Conservation (phyloP, 92 coral and sea anemone genomes). For the Actinernus sp. region DNA sequence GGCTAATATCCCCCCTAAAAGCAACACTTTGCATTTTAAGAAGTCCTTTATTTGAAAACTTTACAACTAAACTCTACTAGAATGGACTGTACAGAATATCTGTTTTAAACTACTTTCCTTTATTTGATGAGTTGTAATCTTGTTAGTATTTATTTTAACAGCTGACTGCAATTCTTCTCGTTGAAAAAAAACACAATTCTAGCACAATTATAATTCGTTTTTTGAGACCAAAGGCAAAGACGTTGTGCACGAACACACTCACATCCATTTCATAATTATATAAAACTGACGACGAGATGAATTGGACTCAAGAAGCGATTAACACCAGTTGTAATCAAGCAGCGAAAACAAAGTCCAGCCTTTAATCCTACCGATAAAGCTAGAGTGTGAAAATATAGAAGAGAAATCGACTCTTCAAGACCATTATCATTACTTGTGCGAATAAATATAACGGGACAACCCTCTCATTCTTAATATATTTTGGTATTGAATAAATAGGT, state of each 20-base stretch:
- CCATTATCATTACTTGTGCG: not conserved
- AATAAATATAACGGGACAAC: conserved; percentile 36
- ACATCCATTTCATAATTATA: not conserved
- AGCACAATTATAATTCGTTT: not conserved
- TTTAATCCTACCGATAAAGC: not conserved
- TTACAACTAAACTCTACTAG: not conserved
- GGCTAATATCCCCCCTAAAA: not conserved
- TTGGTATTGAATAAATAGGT: conserved; percentile 76
- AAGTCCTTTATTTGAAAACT: not conserved
- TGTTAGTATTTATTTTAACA: too few species aligned
- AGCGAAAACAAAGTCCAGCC: not conserved
- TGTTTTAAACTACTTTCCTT: not conserved
- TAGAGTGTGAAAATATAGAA: conserved; percentile 1
- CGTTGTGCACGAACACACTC: not conserved
- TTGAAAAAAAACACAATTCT: too few species aligned
- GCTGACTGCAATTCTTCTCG: too few species aligned
- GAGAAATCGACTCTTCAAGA: not conserved
- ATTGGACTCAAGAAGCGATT: conserved; percentile 6
- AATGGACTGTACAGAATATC: too few species aligned
- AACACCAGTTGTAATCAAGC: conserved; percentile 3
- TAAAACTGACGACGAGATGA: not conserved
- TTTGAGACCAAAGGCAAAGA: not conserved
- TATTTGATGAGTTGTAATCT: too few species aligned
- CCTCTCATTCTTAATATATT: conserved; percentile 57
- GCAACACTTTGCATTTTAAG: not conserved